Evolutionary conservation across 2,888 invertebrate genomes (phyloP), one percentile per base, ranked within the genome.

Genomic region (Noctua pronuba): DNA sequence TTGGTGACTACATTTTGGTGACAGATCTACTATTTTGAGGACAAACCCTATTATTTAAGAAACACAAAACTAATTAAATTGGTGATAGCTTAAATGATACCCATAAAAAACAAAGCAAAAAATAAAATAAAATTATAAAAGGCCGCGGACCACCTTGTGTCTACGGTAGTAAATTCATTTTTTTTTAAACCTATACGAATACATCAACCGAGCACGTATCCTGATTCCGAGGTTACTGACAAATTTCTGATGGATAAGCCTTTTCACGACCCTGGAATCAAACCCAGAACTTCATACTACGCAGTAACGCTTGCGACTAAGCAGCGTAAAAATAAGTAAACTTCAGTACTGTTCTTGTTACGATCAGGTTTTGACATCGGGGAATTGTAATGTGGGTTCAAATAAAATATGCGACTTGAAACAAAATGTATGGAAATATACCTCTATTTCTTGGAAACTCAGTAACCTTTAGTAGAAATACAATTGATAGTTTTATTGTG

Each of bases 351-450:
- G 24, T 67, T n/a, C 49, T 49, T 68, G 41, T 83, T 71, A 49
- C 65, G 46, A 65, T 68, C 62, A 77, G 77, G 71, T 83, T 81
- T 62, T 58, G 67, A 68, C 77, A 28, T 28, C 41, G 21, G 83
- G 67, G 77, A 72, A 83, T 77, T 67, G 70, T 76, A 80, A 75
- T 38, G 60, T 66, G 60, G 52, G 46, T 35, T 55, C 77, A 64
- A 49, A 83, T 83, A 77, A 77, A 77, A 81, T 64, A 64, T 77
- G 24, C 16, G 46, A 55, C 44, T 21, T 21, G n/a, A 71, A 46
- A 67, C 31, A 35, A 67, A 49, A 58, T 52, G 55, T 49, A 52
- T 58, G 38, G 67, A 77, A 62, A 55, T 62, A 46, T 82, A 55
- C 24, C 16, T 44, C 21, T 49, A 35, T 44, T 75, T 75, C 44